These are phyloP conservation scores for Phycodurus eques DNA, from an alignment of 2,113 vertebrate genomes.

Conservation along the genomic window DNA sequence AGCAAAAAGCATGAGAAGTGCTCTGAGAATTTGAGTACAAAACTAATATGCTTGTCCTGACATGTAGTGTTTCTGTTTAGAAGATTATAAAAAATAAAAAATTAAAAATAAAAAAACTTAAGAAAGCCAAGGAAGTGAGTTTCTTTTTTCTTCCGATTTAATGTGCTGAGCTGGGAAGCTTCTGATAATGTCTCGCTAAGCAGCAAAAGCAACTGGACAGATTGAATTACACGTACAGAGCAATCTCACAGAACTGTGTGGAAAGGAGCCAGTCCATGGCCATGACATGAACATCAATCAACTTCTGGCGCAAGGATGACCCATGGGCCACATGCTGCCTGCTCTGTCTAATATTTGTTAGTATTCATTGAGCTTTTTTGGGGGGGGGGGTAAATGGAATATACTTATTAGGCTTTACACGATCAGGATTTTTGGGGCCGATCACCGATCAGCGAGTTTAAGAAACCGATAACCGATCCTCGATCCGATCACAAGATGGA, in stretches of 20 bases:
- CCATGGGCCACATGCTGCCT: too few relatives aligned
- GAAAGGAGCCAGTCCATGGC: conserved; percentile 6
- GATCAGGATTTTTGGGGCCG: too few relatives aligned
- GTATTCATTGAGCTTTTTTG: not conserved
- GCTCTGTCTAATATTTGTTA: too few relatives aligned
- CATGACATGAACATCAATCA: conserved; percentile 24
- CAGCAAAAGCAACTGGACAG: conserved; percentile 29
- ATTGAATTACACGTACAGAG: conserved; percentile 26
- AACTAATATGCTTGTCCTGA: conserved; percentile 57
- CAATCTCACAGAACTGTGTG: conserved; percentile 20
- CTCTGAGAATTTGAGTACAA: conserved; percentile 56
- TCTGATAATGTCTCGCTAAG: conserved; percentile 43
- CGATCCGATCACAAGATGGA: too few relatives aligned
- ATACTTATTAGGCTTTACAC: too few relatives aligned
- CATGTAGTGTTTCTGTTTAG: conserved; percentile 53
- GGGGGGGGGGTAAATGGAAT: too few relatives aligned
- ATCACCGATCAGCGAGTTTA: too few relatives aligned
- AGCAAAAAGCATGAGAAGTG: conserved; percentile 25
- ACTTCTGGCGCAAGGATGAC: not conserved
- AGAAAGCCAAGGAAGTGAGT: conserved; percentile 45
- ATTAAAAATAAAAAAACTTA: conserved; percentile 1
- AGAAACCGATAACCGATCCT: too few relatives aligned
- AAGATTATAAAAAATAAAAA: conserved; percentile 41
- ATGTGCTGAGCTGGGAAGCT: conserved; percentile 36
- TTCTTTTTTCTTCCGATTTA: conserved; percentile 45